Evolutionary conservation across 2,888 invertebrate genomes (phyloP), one percentile per base, ranked within the genome.

Genomic region (Sarcophaga rosellei): DNA sequence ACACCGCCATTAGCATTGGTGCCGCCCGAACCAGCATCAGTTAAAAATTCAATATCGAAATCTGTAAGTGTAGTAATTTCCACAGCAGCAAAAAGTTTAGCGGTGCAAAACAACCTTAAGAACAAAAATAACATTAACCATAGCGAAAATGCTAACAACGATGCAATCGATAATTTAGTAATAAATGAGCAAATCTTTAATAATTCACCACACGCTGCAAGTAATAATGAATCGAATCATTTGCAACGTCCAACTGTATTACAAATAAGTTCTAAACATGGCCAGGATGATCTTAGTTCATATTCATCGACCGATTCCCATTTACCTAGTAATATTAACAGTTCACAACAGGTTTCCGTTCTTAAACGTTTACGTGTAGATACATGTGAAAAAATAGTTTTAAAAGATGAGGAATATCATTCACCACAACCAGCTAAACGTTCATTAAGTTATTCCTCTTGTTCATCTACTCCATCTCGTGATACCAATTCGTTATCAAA

Each of bases 61-160:
- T 93, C 94, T 88, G 91, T 94, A 77, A 90, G 92, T 88, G 90
- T 94, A 63, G 92, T 93, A 4, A 92, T 92, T 88, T 89, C 90
- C 25, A 92, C 92, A 20, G 90, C 92, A 6, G 92, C 92, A 4
- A 91, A 91, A 53, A 91, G 91, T 88, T 86, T 93, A 20, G 66
- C 66, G 10, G 23, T 62, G 45, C 90, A 91, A 53, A 90, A 89
- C 66, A 89, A 89, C 72, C 88, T 88, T 15, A 88, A 89, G 20
- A 84, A 89, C 21, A 70, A 25, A 12, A 62, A 61, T 23, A 68
- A 44, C 21, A n/a, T 4, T 35, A 61, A 57, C 35, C 25, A 75
- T 82, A 21, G 4, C 11, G 89, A 89, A 76, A 88, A 88, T 20
- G 87, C 89, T 21, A 83, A 89, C 68, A 78, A 73, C 35, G 70